A percentile compares a stretch with the other conserved stretches of the same genome.
Evolutionary conservation across 1,140 invertebrate species (phyloP).

Genomic region (Aphelenchoides fujianensis): DNA sequence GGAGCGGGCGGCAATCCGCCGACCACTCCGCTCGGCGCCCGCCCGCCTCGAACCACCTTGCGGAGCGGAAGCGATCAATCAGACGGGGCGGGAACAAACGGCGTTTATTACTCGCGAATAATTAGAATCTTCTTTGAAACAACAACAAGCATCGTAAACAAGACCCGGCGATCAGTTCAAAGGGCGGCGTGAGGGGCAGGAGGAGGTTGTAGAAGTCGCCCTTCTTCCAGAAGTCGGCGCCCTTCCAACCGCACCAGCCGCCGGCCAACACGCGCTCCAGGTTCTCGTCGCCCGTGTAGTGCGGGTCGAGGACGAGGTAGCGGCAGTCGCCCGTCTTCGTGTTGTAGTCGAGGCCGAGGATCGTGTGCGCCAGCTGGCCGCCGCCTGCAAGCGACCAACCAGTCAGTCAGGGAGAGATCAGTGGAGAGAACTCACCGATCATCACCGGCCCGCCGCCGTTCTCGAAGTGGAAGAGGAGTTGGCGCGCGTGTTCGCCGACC

Average conservation of each 20-base stretch:
- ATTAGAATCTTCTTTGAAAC: too few species aligned
- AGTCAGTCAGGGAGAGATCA: neutral
- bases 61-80: too few species aligned
- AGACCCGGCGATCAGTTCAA: too few species aligned
- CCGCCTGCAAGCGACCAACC: slow-evolving; percentile 67
- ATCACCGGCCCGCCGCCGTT: slow-evolving; percentile 91
- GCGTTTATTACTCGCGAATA: too few species aligned
- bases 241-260: slow-evolving; percentile 62
- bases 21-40: too few species aligned
- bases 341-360: slow-evolving; percentile 86
- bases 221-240: slow-evolving; percentile 54
- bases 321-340: slow-evolving; percentile 73
- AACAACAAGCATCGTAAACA: too few species aligned
- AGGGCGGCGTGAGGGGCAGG: slow-evolving; percentile 35
- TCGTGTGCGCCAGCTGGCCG: slow-evolving; percentile 93
- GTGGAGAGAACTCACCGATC: slow-evolving; percentile 73
- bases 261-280: slow-evolving; percentile 65
- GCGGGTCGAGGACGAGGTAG: slow-evolving; percentile 93
- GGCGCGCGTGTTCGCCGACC: slow-evolving; percentile 74
- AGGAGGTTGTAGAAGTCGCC: slow-evolving; percentile 59
- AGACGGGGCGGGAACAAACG: too few species aligned
- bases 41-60: too few species aligned
- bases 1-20: too few species aligned
- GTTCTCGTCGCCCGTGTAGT: slow-evolving; percentile 79
- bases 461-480: slow-evolving; percentile 83